Evolutionary conservation across 2,113 vertebrate species (phyloP).

Genomic region (Rhineura floridana): DNA sequence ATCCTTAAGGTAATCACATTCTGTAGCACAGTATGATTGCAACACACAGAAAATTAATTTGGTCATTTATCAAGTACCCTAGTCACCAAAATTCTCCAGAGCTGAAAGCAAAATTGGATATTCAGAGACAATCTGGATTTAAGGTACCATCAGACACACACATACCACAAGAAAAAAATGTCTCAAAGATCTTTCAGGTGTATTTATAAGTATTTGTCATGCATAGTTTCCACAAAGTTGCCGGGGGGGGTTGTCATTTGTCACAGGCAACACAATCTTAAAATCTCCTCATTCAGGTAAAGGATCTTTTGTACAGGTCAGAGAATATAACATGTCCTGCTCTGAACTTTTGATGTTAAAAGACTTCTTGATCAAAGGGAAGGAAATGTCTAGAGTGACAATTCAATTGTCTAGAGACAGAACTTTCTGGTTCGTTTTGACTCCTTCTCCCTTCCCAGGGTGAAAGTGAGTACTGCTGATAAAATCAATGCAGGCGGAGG

Average conservation of each 20-base stretch:
- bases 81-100: constrained; percentile 37
- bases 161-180: background rate
- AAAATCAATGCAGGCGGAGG: too few species aligned
- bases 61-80: constrained; percentile 55
- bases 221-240: background rate
- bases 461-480: too few species aligned
- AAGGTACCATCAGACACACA: background rate
- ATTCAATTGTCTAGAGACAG: background rate
- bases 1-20: constrained; percentile 70
- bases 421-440: background rate
- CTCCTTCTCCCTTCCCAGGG: too few species aligned
- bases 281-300: background rate
- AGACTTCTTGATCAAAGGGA: background rate
- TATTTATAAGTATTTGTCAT: background rate
- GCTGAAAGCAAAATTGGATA: constrained; percentile 44
- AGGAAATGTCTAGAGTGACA: too few species aligned
- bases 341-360: background rate
- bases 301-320: background rate
- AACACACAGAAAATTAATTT: constrained; percentile 59
- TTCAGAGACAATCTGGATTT: constrained; percentile 9
- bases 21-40: constrained; percentile 40
- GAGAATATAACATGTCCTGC: background rate
- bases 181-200: background rate
- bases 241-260: too few species aligned
- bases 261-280: background rate